Percentiles rank a stretch among this genome's conserved stretches.
phyloP scores from a whole-genome alignment of 1,140 invertebrate species.

The Halictus rubicundus region DNA sequence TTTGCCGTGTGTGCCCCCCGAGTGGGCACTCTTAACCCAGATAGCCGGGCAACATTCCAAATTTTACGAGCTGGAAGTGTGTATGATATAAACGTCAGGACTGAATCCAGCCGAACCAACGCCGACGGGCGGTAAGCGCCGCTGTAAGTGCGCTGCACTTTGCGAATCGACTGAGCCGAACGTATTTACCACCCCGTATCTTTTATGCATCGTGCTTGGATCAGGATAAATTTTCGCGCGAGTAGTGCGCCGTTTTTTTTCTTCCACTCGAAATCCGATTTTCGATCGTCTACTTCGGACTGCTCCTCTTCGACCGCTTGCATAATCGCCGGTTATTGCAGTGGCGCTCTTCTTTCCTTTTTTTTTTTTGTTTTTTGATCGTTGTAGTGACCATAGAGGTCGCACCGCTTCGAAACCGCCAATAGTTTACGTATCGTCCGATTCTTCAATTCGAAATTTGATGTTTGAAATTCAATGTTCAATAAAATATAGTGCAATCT shows the following conservation, averaged over 20 bases:
- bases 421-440: too few relatives aligned
- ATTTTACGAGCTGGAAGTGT: slow-evolving; percentile 57
- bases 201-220: slow-evolving; percentile 23
- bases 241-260: background rate
- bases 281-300: background rate
- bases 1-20: slow-evolving; percentile 21
- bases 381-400: too few relatives aligned
- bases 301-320: background rate
- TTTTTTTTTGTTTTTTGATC: too few relatives aligned
- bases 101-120: background rate
- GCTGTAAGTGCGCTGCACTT: background rate
- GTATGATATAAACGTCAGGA: slow-evolving; percentile 20
- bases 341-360: too few relatives aligned
- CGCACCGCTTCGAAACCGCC: too few relatives aligned
- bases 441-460: too few relatives aligned
- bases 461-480: too few relatives aligned
- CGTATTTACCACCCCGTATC: slow-evolving; percentile 25
- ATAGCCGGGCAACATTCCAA: slow-evolving; percentile 59
- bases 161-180: slow-evolving; percentile 7
- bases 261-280: background rate
- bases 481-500: too few relatives aligned
- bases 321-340: too few relatives aligned
- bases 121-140: background rate
- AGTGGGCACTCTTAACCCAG: slow-evolving; percentile 56
- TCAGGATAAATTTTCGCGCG: slow-evolving; percentile 9